Conservation (phyloP, 2,797 vertebrate genomes). For the Sternarchorhynchus goeldii region DNA sequence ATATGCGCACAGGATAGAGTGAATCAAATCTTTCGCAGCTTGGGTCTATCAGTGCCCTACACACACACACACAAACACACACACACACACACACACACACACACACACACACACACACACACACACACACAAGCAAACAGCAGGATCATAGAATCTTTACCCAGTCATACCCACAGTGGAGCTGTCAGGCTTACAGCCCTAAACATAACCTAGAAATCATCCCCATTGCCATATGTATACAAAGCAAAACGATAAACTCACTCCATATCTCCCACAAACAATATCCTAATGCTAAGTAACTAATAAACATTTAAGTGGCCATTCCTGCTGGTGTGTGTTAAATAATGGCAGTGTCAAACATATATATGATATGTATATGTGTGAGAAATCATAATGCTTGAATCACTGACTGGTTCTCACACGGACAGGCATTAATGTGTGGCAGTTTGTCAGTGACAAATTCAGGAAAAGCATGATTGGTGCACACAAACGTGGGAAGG, state of each 20-base stretch:
- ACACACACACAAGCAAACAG: background rate
- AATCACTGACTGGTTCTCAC: constrained; percentile 42
- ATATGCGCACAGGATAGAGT: background rate
- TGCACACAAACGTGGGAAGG: constrained; percentile 51
- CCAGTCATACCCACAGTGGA: constrained; percentile 40
- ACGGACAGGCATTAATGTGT: constrained; percentile 35
- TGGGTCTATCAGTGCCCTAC: constrained; percentile 11
- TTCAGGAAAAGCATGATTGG: constrained; percentile 44
- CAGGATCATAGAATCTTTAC: constrained; percentile 4
- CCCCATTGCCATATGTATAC: constrained; percentile 14
- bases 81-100: constrained; percentile 38
- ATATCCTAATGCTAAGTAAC: constrained; percentile 9
- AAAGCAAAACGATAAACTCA: background rate
- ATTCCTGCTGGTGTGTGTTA: constrained; percentile 53
- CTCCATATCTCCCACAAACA: background rate
- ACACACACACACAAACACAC: constrained; percentile 20
- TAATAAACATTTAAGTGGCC: constrained; percentile 14
- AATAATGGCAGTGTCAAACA: constrained; percentile 46
- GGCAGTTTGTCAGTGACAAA: constrained; percentile 41
- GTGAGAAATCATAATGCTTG: constrained; percentile 26
- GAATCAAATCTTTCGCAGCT: background rate
- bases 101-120: constrained; percentile 29
- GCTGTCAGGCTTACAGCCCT: constrained; percentile 47
- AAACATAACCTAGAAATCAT: constrained; percentile 38
- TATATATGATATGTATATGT: constrained; percentile 48